Percentiles rank a stretch among this genome's conserved stretches.
Evolutionary conservation across 2,113 vertebrate genomes (phyloP).

Genomic region (Noturus placidus): DNA sequence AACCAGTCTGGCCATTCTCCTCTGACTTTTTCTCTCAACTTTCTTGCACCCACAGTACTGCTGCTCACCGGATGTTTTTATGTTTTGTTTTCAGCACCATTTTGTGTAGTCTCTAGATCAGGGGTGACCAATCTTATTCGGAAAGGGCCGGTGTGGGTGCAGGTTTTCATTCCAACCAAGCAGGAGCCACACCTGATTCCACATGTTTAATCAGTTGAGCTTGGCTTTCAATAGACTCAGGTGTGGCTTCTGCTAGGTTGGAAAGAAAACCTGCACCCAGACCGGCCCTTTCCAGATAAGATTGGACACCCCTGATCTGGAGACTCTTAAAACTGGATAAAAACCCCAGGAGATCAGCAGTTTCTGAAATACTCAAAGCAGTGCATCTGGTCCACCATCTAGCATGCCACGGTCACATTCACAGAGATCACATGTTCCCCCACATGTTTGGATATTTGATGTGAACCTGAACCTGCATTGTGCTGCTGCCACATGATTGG

Average conservation of each 20-base stretch:
- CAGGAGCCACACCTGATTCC: too few relatives aligned
- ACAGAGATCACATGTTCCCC: background rate
- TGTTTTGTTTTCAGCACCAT: background rate
- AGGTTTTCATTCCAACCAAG: too few relatives aligned
- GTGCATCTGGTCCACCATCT: background rate
- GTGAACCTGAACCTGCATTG: background rate
- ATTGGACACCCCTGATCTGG: background rate
- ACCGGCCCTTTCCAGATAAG: too few relatives aligned
- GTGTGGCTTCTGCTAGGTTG: too few relatives aligned
- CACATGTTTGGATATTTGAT: background rate
- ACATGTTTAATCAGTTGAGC: too few relatives aligned
- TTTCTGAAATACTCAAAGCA: background rate
- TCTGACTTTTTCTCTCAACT: background rate
- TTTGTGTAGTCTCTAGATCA: background rate
- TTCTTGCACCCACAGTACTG: background rate
- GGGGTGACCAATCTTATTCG: too few relatives aligned
- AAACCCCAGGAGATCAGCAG: background rate
- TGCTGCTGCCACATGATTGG: background rate
- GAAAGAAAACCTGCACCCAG: too few relatives aligned
- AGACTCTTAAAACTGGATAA: background rate
- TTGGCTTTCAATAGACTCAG: too few relatives aligned
- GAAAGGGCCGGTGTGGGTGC: too few relatives aligned
- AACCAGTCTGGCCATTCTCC: background rate
- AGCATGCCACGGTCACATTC: background rate
- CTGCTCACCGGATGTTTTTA: background rate